These are phyloP conservation scores for Oriolus oriolus DNA, from an alignment of 2,113 vertebrate species.

Conservation along the genomic window DNA sequence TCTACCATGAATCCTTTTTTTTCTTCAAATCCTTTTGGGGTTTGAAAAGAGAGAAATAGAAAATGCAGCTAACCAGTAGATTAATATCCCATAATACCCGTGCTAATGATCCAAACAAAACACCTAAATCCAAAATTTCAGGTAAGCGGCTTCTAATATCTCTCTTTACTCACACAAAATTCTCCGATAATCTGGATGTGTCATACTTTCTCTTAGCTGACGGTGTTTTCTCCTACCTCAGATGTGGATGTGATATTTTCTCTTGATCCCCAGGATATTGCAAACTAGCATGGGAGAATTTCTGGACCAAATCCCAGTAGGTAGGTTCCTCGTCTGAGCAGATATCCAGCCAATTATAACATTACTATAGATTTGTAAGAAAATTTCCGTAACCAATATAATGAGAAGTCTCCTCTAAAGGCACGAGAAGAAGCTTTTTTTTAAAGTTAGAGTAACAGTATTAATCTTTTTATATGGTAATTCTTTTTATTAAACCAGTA, in stretches of 20 bases:
- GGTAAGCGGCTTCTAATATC: not conserved
- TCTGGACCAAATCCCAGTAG: not conserved
- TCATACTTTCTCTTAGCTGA: not conserved
- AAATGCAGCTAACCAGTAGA: not conserved
- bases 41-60: not conserved
- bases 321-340: accelerated
- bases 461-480: not conserved
- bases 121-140: not conserved
- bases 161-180: not conserved
- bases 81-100: not conserved
- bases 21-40: not conserved
- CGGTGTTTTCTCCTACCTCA: not conserved
- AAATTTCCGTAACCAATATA: not conserved
- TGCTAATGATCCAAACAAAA: not conserved
- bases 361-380: not conserved
- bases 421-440: not conserved
- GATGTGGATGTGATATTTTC: not conserved
- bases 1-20: not conserved
- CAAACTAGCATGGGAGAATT: not conserved
- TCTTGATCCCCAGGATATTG: not conserved
- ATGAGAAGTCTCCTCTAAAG: not conserved
- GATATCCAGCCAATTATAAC: not conserved
- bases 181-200: not conserved
- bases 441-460: not conserved
- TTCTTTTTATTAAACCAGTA: not conserved